A percentile compares a stretch with the other conserved stretches of the same genome.
Conservation (phyloP, 2,888 invertebrate species). For the Atherix ibis region DNA sequence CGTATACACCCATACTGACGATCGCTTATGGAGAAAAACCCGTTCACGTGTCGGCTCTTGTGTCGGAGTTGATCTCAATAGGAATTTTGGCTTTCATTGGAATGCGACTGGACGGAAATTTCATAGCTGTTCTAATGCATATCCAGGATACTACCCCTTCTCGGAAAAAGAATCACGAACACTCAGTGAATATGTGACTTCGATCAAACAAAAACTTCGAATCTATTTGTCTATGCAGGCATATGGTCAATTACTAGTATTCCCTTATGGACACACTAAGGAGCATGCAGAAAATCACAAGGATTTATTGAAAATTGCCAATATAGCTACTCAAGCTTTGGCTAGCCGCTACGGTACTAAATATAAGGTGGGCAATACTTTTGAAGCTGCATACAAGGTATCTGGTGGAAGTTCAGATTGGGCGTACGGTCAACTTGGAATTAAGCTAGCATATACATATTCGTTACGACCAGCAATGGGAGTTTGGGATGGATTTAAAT, state of each 20-base stretch:
- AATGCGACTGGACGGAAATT: slow-evolving; percentile 28
- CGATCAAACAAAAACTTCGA: slow-evolving; percentile 34
- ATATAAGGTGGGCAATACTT: slow-evolving; percentile 37
- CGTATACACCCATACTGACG: slow-evolving; percentile 41
- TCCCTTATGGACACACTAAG: slow-evolving; percentile 47
- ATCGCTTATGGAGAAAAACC: slow-evolving; percentile 57
- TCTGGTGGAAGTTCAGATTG: slow-evolving; percentile 48
- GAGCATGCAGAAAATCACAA: slow-evolving; percentile 36
- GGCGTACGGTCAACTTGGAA: slow-evolving; percentile 41
- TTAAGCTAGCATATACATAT: slow-evolving; percentile 41
- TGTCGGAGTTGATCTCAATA: slow-evolving; percentile 49
- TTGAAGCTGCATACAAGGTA: slow-evolving; percentile 17
- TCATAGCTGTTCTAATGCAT: slow-evolving; percentile 39
- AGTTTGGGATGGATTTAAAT: slow-evolving; percentile 42
- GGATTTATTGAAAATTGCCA: neutral
- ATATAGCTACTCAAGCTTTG: slow-evolving; percentile 15
- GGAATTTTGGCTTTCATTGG: slow-evolving; percentile 54
- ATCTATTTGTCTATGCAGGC: slow-evolving; percentile 55
- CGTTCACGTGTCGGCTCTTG: slow-evolving; percentile 32
- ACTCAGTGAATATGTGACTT: slow-evolving; percentile 36
- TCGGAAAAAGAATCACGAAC: slow-evolving; percentile 45
- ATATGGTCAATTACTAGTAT: slow-evolving; percentile 45
- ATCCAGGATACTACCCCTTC: slow-evolving; percentile 43
- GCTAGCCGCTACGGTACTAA: slow-evolving; percentile 37
- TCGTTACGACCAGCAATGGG: slow-evolving; percentile 36